Percentiles rank a stretch among this genome's conserved stretches.
Conservation (phyloP, 2,888 invertebrate genomes). For the Standfussiana lucernea region DNA sequence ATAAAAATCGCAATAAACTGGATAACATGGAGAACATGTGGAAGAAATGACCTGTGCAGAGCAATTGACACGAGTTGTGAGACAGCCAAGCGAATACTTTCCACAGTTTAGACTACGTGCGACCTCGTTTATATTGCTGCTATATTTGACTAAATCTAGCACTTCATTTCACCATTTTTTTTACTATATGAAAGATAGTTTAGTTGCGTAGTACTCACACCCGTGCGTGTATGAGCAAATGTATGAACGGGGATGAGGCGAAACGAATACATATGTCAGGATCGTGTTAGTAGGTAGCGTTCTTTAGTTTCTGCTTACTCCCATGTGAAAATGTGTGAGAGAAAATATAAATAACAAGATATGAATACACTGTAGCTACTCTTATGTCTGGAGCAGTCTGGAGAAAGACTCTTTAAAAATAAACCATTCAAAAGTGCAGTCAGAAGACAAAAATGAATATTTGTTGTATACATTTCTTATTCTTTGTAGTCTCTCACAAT, state of each 20-base stretch:
- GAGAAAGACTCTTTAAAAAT: not conserved
- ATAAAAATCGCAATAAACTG: slow-evolving; percentile 12
- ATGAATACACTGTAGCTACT: not conserved
- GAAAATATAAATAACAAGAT: not conserved
- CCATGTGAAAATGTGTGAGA: not conserved
- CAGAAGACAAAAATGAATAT: not conserved
- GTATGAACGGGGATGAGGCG: not conserved
- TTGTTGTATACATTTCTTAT: slow-evolving; percentile 4
- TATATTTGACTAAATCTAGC: slow-evolving; percentile 3
- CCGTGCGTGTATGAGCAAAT: not conserved
- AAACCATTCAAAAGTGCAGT: not conserved
- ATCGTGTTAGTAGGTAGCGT: not conserved
- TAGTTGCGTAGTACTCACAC: not conserved
- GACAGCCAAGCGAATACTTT: slow-evolving; percentile 11
- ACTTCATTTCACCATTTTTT: not conserved
- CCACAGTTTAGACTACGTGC: slow-evolving; percentile 15
- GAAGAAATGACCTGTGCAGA: slow-evolving; percentile 16
- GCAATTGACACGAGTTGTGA: slow-evolving; percentile 8
- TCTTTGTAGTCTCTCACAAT: not conserved
- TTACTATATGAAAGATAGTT: not conserved
- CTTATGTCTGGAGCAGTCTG: not conserved
- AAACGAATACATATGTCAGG: not conserved
- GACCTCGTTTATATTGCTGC: slow-evolving; percentile 19
- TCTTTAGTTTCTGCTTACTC: not conserved
- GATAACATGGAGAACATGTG: slow-evolving; percentile 18